Base-by-base conservation (phyloP, 2,888 invertebrate genomes). In the Drosophila pegasa region DNA sequence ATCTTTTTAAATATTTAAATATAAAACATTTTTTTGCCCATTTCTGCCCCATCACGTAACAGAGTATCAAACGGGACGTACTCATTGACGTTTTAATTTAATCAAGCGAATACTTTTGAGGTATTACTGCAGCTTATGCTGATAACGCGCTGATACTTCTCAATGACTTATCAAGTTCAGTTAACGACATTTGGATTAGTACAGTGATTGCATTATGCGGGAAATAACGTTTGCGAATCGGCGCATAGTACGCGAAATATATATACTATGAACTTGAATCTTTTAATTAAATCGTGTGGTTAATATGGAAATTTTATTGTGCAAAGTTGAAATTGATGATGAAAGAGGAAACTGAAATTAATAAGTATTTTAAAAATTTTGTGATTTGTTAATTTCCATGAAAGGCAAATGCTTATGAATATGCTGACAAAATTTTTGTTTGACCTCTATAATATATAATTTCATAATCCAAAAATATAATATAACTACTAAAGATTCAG, bases 41-140 rank as follows among this genome's bases (percentile, higher is more conserved):
- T 31, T 35, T n/a, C 25, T 0, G n/a, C n/a, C 7, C 8, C 12
- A n/a, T 43, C 25, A n/a, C 7, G 9, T 27, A 55, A 22, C 31
- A 50, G 29, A n/a, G n/a, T 25, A 47, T 43, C 35, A 6, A 10
- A n/a, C 9, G 25, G 6, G 2, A 22, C 22, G 6, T 1, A 22
- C 22, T 29, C 38, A 66, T 35, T 33, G 16, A 35, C 25, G 20
- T 12, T 9, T 10, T 37, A 20, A 20, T 66, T 22, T 51, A 38
- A 25, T 45, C 37, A 38, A 22, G 5, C 25, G 7, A 6, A 43
- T 43, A 25, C 43, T 20, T 43, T 27, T 20, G 16, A 6, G 2
- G 20, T 18, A 33, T 47, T 27, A 37, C 7, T 9, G 9, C 37
- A 25, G 10, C 5, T 22, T 9, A 8, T 5, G 5, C n/a, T 18